Base-by-base conservation (phyloP, 2,797 vertebrate species). In the Antennarius maculatus region DNA sequence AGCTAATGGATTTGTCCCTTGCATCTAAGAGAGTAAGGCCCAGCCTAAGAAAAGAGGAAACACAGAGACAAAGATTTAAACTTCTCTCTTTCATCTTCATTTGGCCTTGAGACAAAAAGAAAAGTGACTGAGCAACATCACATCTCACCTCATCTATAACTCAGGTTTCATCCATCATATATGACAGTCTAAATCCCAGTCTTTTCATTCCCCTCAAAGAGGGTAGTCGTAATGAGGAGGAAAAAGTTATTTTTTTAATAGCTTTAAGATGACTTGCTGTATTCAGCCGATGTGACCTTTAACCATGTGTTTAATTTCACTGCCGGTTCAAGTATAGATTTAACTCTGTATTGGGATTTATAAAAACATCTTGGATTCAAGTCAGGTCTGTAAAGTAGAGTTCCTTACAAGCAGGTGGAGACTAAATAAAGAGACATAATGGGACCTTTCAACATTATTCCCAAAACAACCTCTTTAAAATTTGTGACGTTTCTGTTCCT, bases 61-160 rank as follows among this genome's bases (percentile, higher is more conserved):
- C 79, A 77, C 77, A 86, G 86, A 85, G 84, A 76, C 82, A 83
- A 68, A 71, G 79, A 76, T 87, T 89, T 76, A 81, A 86, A 81
- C 50, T 74, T 54, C 64, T 68, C 81, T 81, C 82, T 83, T 91
- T 92, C 88, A 90, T 93, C 90, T 90, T 92, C 79, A 91, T 92
- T 92, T 91, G 86, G 82, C 78, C 80, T 85, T 75, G 79, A 82
- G 71, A 86, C 65, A 56, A 83, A 74, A 86, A 69, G 69, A 86
- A 87, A 89, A 90, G 82, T 71, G 68, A 79, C 55, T 12, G 68
- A 86, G 61, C 63, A 57, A 58, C 66, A 45, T 86, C 86, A 87
- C 81, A 85, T 91, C 87, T 92, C 92, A 92, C 88, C 89, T 92
- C 88, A 88, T 93, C 89, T 89, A 79, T 82, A 85, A 86, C 69